phyloP scores from a whole-genome alignment of 1,140 invertebrate genomes.

The Dryas iulia region DNA sequence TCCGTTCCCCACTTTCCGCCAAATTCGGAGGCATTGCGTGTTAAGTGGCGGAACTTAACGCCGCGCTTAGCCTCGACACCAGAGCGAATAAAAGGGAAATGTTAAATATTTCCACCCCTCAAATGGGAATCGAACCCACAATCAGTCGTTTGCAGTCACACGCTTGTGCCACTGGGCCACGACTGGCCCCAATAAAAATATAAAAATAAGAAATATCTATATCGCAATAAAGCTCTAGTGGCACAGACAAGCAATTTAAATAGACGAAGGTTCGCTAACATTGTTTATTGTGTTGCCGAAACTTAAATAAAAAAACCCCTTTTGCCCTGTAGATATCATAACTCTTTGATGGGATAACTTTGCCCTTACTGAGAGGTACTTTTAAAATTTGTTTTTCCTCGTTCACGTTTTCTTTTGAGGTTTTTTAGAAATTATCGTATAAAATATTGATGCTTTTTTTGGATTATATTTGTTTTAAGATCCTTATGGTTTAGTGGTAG shows the following conservation, averaged over 20 bases:
- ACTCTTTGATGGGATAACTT: conserved; percentile 37
- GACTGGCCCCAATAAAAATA: no score
- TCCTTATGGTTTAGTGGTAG: neutral
- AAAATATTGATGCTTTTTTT: neutral
- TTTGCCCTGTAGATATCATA: conserved; percentile 31
- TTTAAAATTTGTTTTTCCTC: conserved; percentile 23
- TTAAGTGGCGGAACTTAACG: no score
- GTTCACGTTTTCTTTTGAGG: conserved; percentile 16
- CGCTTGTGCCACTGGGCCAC: no score
- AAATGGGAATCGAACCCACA: no score
- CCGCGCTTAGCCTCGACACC: no score
- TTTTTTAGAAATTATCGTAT: conserved; percentile 14
- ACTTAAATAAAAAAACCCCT: conserved; percentile 30
- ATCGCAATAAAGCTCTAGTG: neutral
- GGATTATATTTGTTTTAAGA: neutral
- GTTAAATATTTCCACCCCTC: no score
- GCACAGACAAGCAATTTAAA: conserved; percentile 9
- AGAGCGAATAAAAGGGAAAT: no score
- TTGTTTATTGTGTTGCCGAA: conserved; percentile 29
- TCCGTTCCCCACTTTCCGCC: no score
- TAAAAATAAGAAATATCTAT: neutral
- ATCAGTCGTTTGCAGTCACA: no score
- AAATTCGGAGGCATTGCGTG: no score
- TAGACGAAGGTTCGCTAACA: conserved; percentile 24
- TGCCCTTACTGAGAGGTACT: conserved; percentile 13